Percentiles rank a stretch among this genome's conserved stretches.
Conservation (phyloP, 2,113 vertebrate genomes). For the Rhagologus leucostigma region DNA sequence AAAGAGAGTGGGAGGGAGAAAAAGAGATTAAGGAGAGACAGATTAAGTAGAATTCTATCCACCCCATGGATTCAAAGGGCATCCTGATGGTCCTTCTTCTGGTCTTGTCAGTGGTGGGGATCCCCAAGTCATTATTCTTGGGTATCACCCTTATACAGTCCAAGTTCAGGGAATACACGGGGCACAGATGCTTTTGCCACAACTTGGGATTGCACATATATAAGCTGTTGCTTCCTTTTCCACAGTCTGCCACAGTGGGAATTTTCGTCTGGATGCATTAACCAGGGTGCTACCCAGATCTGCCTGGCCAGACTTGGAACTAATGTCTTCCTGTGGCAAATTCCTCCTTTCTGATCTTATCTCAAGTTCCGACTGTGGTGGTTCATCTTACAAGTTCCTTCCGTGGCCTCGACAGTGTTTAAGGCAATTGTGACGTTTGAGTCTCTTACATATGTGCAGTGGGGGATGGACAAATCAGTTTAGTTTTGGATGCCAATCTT, state of each 20-base stretch:
- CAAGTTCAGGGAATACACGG: rapidly evolving
- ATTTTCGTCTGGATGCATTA: not conserved
- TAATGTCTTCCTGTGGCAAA: not conserved
- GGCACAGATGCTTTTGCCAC: not conserved
- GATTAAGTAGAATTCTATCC: not conserved
- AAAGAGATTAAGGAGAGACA: not conserved
- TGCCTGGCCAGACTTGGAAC: rapidly evolving
- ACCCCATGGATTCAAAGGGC: not conserved
- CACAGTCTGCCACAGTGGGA: not conserved
- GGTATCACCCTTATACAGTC: not conserved
- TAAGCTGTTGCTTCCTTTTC: not conserved
- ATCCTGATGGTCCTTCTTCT: not conserved
- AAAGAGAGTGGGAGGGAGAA: not conserved
- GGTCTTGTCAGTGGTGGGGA: not conserved
- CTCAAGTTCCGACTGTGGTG: not conserved
- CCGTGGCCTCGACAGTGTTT: not conserved
- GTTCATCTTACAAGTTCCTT: not conserved
- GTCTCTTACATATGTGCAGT: not conserved
- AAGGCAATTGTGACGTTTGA: not conserved
- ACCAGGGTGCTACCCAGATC: too few relatives aligned
- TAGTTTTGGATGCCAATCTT: not conserved
- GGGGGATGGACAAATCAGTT: not conserved
- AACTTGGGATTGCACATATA: too few relatives aligned
- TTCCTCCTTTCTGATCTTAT: not conserved
- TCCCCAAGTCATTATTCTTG: not conserved